Evolutionary conservation across 2,797 vertebrate genomes (phyloP).

Genomic region (Halcyon smyrnensis): DNA sequence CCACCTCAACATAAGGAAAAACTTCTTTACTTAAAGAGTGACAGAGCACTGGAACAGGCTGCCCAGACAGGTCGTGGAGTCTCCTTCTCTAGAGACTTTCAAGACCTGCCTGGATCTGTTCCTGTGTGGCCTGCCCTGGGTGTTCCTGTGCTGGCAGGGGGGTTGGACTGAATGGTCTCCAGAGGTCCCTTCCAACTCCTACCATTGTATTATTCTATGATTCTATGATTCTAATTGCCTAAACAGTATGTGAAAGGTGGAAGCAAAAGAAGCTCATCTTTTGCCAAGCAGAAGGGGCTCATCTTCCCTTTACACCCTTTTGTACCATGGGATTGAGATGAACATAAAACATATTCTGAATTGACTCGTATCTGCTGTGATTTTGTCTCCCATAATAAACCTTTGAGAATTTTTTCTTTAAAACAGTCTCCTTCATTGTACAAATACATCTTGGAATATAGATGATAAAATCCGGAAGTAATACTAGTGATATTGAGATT

Average conservation of each 20-base stretch:
- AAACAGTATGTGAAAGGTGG: not conserved
- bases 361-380: not conserved
- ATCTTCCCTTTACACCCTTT: not conserved
- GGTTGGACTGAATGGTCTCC: too few relatives aligned
- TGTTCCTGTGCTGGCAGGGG: too few relatives aligned
- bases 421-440: not conserved
- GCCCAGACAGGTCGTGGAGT: too few relatives aligned
- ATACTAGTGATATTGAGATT: not conserved
- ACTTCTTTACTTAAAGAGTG: too few relatives aligned
- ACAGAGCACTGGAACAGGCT: too few relatives aligned
- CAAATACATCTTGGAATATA: not conserved
- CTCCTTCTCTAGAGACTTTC: too few relatives aligned
- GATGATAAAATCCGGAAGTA: not conserved
- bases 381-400: not conserved
- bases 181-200: too few relatives aligned
- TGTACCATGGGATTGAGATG: not conserved
- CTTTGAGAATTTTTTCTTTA: not conserved
- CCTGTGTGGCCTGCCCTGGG: too few relatives aligned
- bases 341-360: not conserved
- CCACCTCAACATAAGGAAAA: too few relatives aligned
- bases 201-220: not conserved
- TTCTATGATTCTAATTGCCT: not conserved
- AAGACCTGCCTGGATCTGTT: too few relatives aligned
- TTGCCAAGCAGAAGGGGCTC: not conserved
- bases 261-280: not conserved